Percentiles rank a stretch among this genome's conserved stretches.
Evolutionary conservation across 1,140 invertebrate genomes (phyloP).

Genomic region (Cotesia typhae): DNA sequence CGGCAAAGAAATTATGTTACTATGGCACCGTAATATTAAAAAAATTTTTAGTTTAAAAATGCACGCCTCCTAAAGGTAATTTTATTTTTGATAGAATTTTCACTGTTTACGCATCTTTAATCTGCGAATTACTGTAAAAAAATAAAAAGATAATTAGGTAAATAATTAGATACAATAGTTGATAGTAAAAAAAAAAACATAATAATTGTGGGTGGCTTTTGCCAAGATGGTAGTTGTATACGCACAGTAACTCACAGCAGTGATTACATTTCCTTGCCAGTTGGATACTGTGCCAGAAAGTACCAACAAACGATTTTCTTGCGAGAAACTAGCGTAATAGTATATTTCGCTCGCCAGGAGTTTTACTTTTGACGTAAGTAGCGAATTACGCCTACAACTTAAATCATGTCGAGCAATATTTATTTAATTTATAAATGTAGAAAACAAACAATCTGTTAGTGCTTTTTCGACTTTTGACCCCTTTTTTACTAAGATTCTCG

Average conservation of each 20-base stretch:
- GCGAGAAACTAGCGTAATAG: constrained; percentile 21
- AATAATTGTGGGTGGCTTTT: constrained; percentile 25
- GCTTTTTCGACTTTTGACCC: too few relatives aligned
- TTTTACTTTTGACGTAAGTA: constrained; percentile 29
- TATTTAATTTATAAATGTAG: background rate
- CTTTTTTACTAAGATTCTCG: too few relatives aligned
- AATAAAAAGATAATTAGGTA: background rate
- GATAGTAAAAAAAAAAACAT: constrained; percentile 1
- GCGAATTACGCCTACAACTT: constrained; percentile 25
- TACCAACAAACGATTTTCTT: constrained; percentile 22
- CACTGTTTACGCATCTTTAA: background rate
- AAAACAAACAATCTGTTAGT: background rate
- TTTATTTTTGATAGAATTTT: too few relatives aligned
- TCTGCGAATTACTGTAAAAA: background rate
- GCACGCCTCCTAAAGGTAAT: too few relatives aligned
- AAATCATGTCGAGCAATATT: background rate
- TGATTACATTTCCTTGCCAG: constrained; percentile 57
- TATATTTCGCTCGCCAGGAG: constrained; percentile 5
- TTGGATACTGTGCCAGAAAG: constrained; percentile 53
- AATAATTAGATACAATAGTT: constrained; percentile 3
- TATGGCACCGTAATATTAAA: too few relatives aligned
- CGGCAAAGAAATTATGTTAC: too few relatives aligned
- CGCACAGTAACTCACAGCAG: constrained; percentile 51
- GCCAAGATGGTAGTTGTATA: constrained; percentile 55
- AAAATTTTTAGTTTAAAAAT: too few relatives aligned